Conservation (phyloP, 1,140 invertebrate species). For the Cydia pomonella region DNA sequence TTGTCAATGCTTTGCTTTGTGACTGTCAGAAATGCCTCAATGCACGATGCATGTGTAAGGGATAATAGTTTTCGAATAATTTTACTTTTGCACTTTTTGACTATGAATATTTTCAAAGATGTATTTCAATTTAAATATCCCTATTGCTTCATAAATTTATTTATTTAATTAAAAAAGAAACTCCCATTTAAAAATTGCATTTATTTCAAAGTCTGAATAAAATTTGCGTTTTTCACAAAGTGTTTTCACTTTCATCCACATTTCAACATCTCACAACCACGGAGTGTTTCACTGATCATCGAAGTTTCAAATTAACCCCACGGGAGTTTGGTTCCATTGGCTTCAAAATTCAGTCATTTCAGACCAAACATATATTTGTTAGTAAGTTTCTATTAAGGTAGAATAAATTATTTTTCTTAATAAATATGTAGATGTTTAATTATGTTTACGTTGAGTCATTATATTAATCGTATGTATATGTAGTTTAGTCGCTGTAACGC, state of each 20-base stretch:
- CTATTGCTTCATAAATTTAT: conserved; percentile 24
- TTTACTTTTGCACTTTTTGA: conserved; percentile 30
- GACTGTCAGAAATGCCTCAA: not conserved
- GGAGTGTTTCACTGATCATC: conserved; percentile 12
- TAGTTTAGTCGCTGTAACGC: conserved; percentile 39
- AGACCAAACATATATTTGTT: conserved; percentile 35
- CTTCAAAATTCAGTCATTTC: conserved; percentile 37
- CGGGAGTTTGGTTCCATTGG: conserved; percentile 31
- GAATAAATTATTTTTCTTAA: conserved; percentile 35
- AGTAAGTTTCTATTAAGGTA: conserved; percentile 19
- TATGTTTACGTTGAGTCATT: conserved; percentile 58
- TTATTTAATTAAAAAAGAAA: conserved; percentile 7
- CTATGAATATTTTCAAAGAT: conserved; percentile 1
- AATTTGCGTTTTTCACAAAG: conserved; percentile 13
- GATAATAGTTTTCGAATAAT: conserved; percentile 4
- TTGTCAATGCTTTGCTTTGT: not conserved
- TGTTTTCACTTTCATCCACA: conserved; percentile 23
- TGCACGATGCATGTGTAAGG: conserved; percentile 5
- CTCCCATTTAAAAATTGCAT: conserved; percentile 23
- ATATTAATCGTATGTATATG: conserved; percentile 51
- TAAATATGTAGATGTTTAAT: conserved; percentile 35
- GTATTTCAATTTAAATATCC: not conserved
- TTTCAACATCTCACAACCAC: conserved; percentile 6
- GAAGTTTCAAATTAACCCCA: conserved; percentile 21
- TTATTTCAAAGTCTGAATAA: conserved; percentile 22